Evolutionary conservation across 2,797 vertebrate species (phyloP).

Genomic region (Smutsia temminckii): DNA sequence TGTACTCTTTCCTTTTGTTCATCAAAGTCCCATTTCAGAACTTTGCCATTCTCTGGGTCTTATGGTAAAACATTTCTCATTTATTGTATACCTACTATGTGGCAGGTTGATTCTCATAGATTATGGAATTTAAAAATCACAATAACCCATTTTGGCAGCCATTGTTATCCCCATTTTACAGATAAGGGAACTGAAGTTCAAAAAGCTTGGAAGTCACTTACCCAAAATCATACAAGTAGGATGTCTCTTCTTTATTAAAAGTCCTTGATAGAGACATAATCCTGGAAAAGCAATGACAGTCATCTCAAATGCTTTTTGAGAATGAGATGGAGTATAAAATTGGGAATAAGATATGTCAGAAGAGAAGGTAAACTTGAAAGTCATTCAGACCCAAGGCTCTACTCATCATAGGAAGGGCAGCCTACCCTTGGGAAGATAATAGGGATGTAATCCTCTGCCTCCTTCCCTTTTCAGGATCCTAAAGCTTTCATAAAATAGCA

Average conservation of each 20-base stretch:
- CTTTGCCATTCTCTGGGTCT: not conserved
- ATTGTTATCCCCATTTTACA: conserved; percentile 19
- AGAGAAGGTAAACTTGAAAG: not conserved
- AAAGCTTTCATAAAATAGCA: not conserved
- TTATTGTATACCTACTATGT: not conserved
- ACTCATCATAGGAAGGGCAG: not conserved
- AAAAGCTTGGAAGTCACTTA: not conserved
- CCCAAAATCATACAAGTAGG: not conserved
- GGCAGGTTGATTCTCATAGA: not conserved
- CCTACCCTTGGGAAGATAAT: not conserved
- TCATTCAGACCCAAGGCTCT: not conserved
- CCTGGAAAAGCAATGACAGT: not conserved
- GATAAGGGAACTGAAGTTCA: not conserved
- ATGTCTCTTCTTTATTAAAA: not conserved
- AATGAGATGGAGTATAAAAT: not conserved
- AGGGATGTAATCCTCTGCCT: not conserved
- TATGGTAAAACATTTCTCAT: not conserved
- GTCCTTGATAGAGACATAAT: not conserved
- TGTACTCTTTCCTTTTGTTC: not conserved
- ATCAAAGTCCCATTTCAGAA: not conserved
- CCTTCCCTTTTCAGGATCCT: not conserved
- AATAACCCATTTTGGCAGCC: not conserved
- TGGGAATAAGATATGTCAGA: not conserved
- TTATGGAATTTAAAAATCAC: conserved; percentile 18
- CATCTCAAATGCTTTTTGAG: not conserved